A percentile compares a stretch with the other conserved stretches of the same genome.
Conservation (phyloP, 1,140 invertebrate species). For the Trichogramma pretiosum region DNA sequence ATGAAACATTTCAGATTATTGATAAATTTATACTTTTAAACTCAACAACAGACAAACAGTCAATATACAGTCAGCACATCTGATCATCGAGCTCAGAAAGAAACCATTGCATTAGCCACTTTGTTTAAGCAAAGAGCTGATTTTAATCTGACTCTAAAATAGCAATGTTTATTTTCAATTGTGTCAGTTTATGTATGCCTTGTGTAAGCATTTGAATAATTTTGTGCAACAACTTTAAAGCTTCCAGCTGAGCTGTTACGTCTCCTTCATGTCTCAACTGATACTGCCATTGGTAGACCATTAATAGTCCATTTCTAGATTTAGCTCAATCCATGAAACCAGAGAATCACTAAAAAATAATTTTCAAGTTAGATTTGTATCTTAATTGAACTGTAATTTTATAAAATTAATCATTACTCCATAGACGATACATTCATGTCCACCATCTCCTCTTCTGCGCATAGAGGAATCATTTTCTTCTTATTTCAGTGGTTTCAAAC, state of each 20-base stretch:
- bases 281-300: constrained; percentile 99
- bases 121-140: constrained; percentile 86
- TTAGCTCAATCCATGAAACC: constrained; percentile 95
- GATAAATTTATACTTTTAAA: too few species aligned
- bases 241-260: constrained; percentile 88
- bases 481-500: constrained; percentile 92
- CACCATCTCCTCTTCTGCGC: constrained; percentile 97
- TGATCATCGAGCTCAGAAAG: constrained; percentile 88
- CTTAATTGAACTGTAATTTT: neutral
- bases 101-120: constrained; percentile 89
- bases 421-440: constrained; percentile 96
- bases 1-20: too few species aligned
- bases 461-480: constrained; percentile 97
- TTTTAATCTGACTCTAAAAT: constrained; percentile 81
- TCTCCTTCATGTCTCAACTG: constrained; percentile 93
- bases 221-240: constrained; percentile 80
- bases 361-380: constrained; percentile 11
- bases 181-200: constrained; percentile 83
- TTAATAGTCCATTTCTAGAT: constrained; percentile 94
- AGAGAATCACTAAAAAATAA: constrained; percentile 80
- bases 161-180: constrained; percentile 90
- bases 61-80: constrained; percentile 92
- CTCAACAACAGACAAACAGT: too few species aligned
- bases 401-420: constrained; percentile 62
- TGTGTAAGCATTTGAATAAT: constrained; percentile 79